Conservation (phyloP, 2,797 vertebrate genomes). For the Pseudopleuronectes americanus region DNA sequence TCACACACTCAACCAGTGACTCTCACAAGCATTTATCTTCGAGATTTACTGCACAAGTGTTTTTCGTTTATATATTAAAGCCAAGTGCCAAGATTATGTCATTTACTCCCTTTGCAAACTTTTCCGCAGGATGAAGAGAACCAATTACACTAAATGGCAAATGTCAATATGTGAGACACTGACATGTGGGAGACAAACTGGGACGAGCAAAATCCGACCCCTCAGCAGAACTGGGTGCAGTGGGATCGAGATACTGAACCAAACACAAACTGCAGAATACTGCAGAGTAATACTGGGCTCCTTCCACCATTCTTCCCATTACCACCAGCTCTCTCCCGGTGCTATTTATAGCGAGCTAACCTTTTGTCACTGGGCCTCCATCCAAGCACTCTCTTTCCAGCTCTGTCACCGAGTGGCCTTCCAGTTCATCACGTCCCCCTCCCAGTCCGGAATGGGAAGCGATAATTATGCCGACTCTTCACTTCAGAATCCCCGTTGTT, state of each 20-base stretch:
- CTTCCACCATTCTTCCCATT: slow-evolving; percentile 50
- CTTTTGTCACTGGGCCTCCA: slow-evolving; percentile 72
- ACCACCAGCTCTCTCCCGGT: slow-evolving; percentile 45
- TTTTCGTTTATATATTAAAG: not conserved
- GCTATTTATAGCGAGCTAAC: slow-evolving; percentile 82
- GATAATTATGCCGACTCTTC: slow-evolving; percentile 77
- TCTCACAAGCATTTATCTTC: slow-evolving; percentile 11
- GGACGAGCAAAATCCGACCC: slow-evolving; percentile 28
- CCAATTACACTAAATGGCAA: slow-evolving; percentile 59
- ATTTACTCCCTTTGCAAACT: slow-evolving; percentile 43
- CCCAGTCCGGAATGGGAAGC: slow-evolving; percentile 57
- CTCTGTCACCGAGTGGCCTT: slow-evolving; percentile 67
- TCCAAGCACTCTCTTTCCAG: slow-evolving; percentile 70
- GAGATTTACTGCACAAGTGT: slow-evolving; percentile 11
- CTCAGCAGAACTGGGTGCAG: slow-evolving; percentile 9
- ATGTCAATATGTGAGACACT: slow-evolving; percentile 28
- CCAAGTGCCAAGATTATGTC: slow-evolving; percentile 8
- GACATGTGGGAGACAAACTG: slow-evolving; percentile 34
- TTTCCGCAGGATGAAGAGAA: slow-evolving; percentile 43
- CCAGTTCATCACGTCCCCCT: slow-evolving; percentile 64
- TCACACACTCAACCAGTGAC: not conserved
- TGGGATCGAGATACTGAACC: slow-evolving; percentile 16
- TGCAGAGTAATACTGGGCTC: slow-evolving; percentile 39
- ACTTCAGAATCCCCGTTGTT: slow-evolving; percentile 69
- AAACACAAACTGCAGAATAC: slow-evolving; percentile 25